phyloP scores from a whole-genome alignment of 2,888 invertebrate species.

The Yponomeuta sedellus region DNA sequence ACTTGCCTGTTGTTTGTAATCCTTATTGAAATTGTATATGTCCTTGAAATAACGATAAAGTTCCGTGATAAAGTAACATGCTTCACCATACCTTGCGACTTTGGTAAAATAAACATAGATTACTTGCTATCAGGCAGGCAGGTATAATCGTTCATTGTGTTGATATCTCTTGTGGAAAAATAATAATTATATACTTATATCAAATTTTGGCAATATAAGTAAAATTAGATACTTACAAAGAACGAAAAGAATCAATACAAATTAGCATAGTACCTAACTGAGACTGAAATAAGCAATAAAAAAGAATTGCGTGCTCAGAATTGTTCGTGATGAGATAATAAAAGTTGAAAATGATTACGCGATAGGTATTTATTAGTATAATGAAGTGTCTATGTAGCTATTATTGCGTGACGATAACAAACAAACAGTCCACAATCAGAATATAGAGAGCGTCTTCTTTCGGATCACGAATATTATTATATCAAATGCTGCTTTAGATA shows the following conservation, averaged over 20 bases:
- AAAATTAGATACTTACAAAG: not conserved
- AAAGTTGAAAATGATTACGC: conserved; percentile 13
- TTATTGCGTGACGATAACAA: conserved; percentile 28
- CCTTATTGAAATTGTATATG: not conserved
- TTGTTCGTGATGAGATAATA: conserved; percentile 13
- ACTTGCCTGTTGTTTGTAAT: not conserved
- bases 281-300: not conserved
- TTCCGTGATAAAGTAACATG: not conserved
- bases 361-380: conserved; percentile 13
- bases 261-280: conserved; percentile 3
- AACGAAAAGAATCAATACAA: not conserved
- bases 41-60: conserved; percentile 5
- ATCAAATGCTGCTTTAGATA: not conserved
- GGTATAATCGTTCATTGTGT: not conserved
- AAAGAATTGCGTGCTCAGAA: conserved; percentile 11
- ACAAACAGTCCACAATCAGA: not conserved
- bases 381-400: not conserved
- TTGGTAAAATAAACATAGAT: conserved; percentile 3
- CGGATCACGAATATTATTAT: not conserved
- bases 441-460: not conserved
- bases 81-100: not conserved
- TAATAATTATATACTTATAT: not conserved
- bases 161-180: not conserved
- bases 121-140: not conserved
- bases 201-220: not conserved